Percentiles rank a stretch among this genome's conserved stretches.
Evolutionary conservation across 2,797 vertebrate genomes (phyloP).

Genomic region (Argyrosomus regius): DNA sequence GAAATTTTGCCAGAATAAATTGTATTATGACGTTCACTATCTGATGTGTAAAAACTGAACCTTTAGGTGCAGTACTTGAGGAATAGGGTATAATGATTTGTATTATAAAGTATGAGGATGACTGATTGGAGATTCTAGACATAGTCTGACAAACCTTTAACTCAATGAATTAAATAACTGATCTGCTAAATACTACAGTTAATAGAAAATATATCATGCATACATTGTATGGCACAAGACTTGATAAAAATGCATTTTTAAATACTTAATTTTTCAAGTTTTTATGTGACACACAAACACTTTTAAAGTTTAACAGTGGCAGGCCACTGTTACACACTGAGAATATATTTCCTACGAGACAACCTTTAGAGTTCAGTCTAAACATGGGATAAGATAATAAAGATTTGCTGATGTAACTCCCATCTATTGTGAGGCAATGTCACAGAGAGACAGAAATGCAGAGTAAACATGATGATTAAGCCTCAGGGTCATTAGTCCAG

Average conservation of each 20-base stretch:
- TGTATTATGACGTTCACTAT: too few relatives aligned
- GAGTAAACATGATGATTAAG: slow-evolving; percentile 72
- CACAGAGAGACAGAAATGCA: slow-evolving; percentile 15
- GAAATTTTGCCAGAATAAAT: too few relatives aligned
- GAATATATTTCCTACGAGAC: slow-evolving; percentile 10
- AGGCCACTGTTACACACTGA: neutral
- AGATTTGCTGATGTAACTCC: slow-evolving; percentile 49
- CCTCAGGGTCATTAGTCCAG: slow-evolving; percentile 73
- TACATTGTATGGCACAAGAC: neutral
- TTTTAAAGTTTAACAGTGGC: slow-evolving; percentile 7
- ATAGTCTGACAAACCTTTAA: neutral
- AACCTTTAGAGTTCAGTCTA: neutral
- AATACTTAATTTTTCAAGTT: neutral
- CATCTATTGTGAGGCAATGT: slow-evolving; percentile 33
- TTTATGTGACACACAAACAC: neutral
- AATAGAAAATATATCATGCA: neutral
- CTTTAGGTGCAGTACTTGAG: too few relatives aligned
- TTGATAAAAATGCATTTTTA: neutral
- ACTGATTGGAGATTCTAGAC: neutral
- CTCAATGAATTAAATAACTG: neutral
- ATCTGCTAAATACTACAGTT: neutral
- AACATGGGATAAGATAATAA: slow-evolving; percentile 13
- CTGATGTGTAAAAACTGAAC: too few relatives aligned
- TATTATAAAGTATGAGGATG: too few relatives aligned
- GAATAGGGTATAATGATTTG: too few relatives aligned